Evolutionary conservation across 2,888 invertebrate genomes (phyloP).

Genomic region (Campoletis raptor): DNA sequence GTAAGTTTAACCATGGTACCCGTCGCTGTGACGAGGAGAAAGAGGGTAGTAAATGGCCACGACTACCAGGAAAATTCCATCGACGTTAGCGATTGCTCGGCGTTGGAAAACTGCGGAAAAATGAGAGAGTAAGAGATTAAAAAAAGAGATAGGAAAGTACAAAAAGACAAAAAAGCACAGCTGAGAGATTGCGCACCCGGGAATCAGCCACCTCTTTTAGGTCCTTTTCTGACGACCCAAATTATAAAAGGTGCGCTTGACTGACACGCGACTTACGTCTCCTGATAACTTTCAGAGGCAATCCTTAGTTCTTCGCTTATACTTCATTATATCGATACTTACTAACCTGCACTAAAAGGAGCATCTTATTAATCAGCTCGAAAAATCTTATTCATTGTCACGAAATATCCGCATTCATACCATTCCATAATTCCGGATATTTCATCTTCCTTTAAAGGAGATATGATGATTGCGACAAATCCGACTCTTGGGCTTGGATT

Average conservation of each 20-base stretch:
- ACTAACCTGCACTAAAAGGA: neutral
- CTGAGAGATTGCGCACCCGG: slow-evolving; percentile 46
- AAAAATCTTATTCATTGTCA: neutral
- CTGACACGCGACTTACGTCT: slow-evolving; percentile 38
- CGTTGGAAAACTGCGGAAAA: slow-evolving; percentile 18
- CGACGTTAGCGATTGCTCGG: slow-evolving; percentile 42
- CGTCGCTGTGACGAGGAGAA: slow-evolving; percentile 31
- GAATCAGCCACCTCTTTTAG: slow-evolving; percentile 45
- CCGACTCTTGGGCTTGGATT: too few species aligned
- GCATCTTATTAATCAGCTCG: neutral
- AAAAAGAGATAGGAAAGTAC: slow-evolving; percentile 1
- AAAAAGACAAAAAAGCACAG: neutral
- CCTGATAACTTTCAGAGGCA: slow-evolving; percentile 18
- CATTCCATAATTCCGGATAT: neutral
- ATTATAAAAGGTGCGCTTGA: slow-evolving; percentile 42
- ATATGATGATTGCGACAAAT: too few species aligned
- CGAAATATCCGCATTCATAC: neutral
- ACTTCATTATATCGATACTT: neutral
- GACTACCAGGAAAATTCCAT: slow-evolving; percentile 51
- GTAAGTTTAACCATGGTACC: slow-evolving; percentile 57
- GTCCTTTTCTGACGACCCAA: slow-evolving; percentile 39
- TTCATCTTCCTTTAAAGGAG: neutral
- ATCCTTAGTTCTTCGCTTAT: neutral
- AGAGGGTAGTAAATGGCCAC: slow-evolving; percentile 17
- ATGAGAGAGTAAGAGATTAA: slow-evolving; percentile 19